Evolutionary conservation across 2,113 vertebrate species (phyloP).

Genomic region (Tragulus kanchil): DNA sequence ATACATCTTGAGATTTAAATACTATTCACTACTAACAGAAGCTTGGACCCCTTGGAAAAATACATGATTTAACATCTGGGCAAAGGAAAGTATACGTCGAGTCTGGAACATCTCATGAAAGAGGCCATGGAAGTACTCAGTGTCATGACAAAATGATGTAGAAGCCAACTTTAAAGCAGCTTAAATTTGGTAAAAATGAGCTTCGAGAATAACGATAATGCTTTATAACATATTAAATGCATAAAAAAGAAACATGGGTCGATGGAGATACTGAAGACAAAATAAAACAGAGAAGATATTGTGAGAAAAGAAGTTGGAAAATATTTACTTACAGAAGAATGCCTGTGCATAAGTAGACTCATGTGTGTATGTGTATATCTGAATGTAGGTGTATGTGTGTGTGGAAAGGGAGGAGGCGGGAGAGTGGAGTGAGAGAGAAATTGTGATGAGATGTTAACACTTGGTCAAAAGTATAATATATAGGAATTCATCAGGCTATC

Average conservation of each 20-base stretch:
- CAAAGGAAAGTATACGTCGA: neutral
- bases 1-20: neutral
- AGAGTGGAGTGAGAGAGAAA: neutral
- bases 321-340: neutral
- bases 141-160: neutral
- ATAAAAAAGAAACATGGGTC: neutral
- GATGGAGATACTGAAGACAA: neutral
- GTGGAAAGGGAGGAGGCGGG: neutral
- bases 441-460: neutral
- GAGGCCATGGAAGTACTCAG: neutral
- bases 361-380: neutral
- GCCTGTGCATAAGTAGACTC: neutral
- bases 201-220: neutral
- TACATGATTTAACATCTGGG: neutral
- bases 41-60: neutral
- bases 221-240: neutral
- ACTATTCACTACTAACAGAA: neutral
- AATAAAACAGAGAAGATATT: neutral
- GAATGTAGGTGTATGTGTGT: neutral
- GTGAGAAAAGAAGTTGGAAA: neutral
- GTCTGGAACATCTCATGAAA: neutral
- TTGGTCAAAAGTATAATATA: neutral
- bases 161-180: neutral
- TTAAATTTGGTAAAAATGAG: neutral
- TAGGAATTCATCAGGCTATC: neutral